Evolutionary conservation across 1,140 invertebrate species (phyloP), one percentile per base, ranked within the genome.

Genomic region (Adoxophyes honmai): DNA sequence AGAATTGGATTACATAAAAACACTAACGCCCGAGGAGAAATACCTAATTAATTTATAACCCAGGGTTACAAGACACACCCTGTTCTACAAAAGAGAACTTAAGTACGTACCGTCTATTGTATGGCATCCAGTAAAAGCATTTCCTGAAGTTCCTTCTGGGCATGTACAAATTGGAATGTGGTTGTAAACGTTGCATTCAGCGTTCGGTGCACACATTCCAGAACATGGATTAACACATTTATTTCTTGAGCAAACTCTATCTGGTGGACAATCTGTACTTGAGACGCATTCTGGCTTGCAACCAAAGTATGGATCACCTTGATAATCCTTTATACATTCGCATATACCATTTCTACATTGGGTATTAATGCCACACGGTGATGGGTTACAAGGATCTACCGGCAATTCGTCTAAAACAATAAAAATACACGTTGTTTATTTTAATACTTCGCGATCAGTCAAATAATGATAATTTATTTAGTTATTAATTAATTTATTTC

Each of bases 201-300:
- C 93, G 68, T 91, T 93, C 59, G 89, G 78, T 18, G 93, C 94
- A 83, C 94, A 95, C 35, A 91, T 92, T 67, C 91, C 92, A n/a
- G 92, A 91, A 78, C 94, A 95, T 58, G 94, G 94, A 78, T 95
- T 93, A 16, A 86, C 64, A 76, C 94, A 96, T 87, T 94, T 95
- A 61, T 93, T 93, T 54, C 90, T 89, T 13, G 91, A 88, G 73
- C 95, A 96, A 21, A 94, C 91, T 79, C 90, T 91, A 64, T 94
- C 89, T 62, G 89, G 77, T 8, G 92, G 66, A 88, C 94, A 96
- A 59, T 94, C 94, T 39, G 87, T 89, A 69, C 92, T 94, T 5
- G 92, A 81, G 7, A 94, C 86, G 80, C 93, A 95, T 90, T 94
- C 93, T 9, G 93, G 93, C 75, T 92, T 89, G 75, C 94, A 94